phyloP scores from a whole-genome alignment of 2,797 vertebrate genomes.

The Myripristis murdjan region DNA sequence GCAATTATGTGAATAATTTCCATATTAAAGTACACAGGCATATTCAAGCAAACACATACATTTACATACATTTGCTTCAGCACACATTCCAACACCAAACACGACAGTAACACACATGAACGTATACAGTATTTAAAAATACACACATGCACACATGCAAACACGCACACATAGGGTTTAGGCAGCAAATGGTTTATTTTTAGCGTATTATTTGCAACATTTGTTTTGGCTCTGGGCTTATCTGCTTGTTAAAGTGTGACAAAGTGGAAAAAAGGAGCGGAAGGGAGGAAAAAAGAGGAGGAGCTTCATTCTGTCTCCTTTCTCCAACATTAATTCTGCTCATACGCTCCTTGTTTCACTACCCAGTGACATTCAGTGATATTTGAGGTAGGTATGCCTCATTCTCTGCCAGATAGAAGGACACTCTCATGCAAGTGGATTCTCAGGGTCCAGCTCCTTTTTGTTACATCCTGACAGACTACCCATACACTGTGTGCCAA shows the following conservation, averaged over 20 bases:
- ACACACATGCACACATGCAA: constrained; percentile 11
- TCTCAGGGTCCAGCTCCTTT: constrained; percentile 56
- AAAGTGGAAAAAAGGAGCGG: constrained; percentile 35
- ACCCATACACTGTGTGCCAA: constrained; percentile 42
- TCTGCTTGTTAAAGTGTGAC: constrained; percentile 69
- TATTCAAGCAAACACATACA: constrained; percentile 38
- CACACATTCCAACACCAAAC: constrained; percentile 23
- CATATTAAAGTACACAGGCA: constrained; percentile 63
- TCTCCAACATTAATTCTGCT: constrained; percentile 24
- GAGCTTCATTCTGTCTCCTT: constrained; percentile 24
- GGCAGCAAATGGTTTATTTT: constrained; percentile 67
- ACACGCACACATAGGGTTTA: constrained; percentile 21
- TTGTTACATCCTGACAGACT: constrained; percentile 47
- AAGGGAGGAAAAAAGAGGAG: constrained; percentile 10
- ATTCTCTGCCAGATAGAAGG: background rate
- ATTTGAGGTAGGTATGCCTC: constrained; percentile 13
- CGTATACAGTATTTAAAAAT: constrained; percentile 4
- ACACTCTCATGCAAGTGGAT: constrained; percentile 28
- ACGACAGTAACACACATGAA: constrained; percentile 9
- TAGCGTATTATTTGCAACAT: constrained; percentile 62
- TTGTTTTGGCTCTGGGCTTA: constrained; percentile 68
- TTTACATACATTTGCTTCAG: constrained; percentile 59
- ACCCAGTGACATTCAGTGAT: constrained; percentile 20
- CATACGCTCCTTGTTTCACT: constrained; percentile 16
- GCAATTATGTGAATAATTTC: constrained; percentile 79